These are phyloP conservation scores for Ethmia dodecea DNA, from an alignment of 2,888 invertebrate species.

Conservation along the genomic window DNA sequence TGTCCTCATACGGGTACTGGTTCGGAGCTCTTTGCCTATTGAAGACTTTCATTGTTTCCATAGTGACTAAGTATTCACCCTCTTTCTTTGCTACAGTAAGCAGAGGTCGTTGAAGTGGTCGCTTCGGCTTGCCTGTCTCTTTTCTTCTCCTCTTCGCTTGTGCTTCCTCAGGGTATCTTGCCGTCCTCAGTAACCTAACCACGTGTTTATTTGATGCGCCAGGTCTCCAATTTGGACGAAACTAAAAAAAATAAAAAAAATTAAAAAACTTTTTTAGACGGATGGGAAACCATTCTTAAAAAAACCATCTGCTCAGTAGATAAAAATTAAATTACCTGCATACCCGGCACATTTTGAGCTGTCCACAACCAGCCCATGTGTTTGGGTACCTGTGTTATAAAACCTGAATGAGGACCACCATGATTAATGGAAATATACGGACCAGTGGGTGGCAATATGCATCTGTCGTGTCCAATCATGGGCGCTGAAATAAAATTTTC, in stretches of 20 bases:
- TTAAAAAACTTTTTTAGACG: constrained; percentile 8
- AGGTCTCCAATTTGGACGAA: constrained; percentile 62
- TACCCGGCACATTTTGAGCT: constrained; percentile 54
- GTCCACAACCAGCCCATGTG: constrained; percentile 73
- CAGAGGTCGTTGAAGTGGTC: constrained; percentile 53
- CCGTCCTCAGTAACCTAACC: constrained; percentile 50
- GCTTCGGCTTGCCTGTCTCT: constrained; percentile 37
- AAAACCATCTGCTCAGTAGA: no score
- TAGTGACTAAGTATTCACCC: constrained; percentile 60
- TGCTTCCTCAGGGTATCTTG: constrained; percentile 49
- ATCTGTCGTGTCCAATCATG: constrained; percentile 61
- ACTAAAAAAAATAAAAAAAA: constrained; percentile 46
- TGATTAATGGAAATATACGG: no score
- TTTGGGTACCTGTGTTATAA: constrained; percentile 49
- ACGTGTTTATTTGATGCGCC: constrained; percentile 64
- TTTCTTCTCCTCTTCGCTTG: constrained; percentile 52
- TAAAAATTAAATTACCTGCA: constrained; percentile 50
- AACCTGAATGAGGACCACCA: constrained; percentile 23
- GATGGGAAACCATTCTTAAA: not conserved
- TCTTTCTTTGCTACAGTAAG: constrained; percentile 58
- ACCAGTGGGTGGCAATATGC: constrained; percentile 50
- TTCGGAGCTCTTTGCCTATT: constrained; percentile 47
- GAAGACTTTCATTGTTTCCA: constrained; percentile 65
- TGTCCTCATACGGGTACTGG: constrained; percentile 65
- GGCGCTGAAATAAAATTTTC: constrained; percentile 43